Conservation (phyloP, 2,888 invertebrate genomes). For the Strigamia crassipes region DNA sequence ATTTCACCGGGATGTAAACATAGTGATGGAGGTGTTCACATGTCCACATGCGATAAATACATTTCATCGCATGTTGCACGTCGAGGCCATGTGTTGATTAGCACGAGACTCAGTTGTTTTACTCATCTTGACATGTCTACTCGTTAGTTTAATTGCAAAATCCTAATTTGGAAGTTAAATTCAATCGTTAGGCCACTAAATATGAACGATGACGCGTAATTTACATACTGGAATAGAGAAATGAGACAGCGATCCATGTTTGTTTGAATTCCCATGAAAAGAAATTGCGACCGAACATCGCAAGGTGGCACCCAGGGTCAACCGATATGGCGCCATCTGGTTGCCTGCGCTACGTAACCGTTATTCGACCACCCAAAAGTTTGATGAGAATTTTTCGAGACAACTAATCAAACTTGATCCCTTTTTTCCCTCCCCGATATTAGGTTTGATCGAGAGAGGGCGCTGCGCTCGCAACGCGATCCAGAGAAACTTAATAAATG, state of each 20-base stretch:
- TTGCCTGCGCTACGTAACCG: constrained; percentile 5
- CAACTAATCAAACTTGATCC: background rate
- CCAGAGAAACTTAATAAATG: constrained; percentile 25
- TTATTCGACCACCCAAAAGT: constrained; percentile 27
- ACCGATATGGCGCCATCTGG: constrained; percentile 15
- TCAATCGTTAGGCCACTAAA: background rate
- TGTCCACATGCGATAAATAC: background rate
- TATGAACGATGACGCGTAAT: background rate
- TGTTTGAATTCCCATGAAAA: constrained; percentile 15
- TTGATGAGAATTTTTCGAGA: constrained; percentile 14
- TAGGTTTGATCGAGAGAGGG: background rate
- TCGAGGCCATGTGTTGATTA: constrained; percentile 2
- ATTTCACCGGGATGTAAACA: too few relatives aligned
- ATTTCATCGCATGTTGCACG: background rate
- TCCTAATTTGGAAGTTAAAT: background rate
- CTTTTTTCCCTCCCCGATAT: background rate
- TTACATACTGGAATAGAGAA: background rate
- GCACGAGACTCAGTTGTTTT: background rate
- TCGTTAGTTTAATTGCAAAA: background rate
- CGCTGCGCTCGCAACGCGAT: background rate
- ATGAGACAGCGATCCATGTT: background rate
- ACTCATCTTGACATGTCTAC: background rate
- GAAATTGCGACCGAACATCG: constrained; percentile 13
- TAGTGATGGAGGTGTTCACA: too few relatives aligned
- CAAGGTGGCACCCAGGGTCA: constrained; percentile 28